These are phyloP conservation scores for Drosophila merina DNA, from an alignment of 2,888 invertebrate species.

Conservation along the genomic window DNA sequence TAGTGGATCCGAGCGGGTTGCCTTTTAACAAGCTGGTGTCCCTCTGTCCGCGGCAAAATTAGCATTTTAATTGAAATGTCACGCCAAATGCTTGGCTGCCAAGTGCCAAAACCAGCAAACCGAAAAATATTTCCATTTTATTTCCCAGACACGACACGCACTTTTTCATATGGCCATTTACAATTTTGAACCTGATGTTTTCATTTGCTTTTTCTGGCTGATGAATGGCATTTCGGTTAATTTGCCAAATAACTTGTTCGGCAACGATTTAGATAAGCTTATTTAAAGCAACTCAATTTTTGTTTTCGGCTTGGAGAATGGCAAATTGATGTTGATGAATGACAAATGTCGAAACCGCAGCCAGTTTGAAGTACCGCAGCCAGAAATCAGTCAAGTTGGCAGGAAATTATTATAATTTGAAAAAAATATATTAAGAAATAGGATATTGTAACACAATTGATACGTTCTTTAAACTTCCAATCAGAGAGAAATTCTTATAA, in stretches of 20 bases:
- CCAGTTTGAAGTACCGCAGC: constrained; percentile 12
- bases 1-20: constrained; percentile 25
- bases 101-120: constrained; percentile 55
- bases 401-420: neutral
- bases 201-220: constrained; percentile 57
- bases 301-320: constrained; percentile 5
- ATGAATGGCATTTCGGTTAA: constrained; percentile 60
- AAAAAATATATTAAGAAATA: too few relatives aligned
- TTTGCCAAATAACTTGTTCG: constrained; percentile 34
- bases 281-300: constrained; percentile 26
- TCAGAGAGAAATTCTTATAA: neutral
- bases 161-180: constrained; percentile 58
- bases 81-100: constrained; percentile 58
- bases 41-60: constrained; percentile 60
- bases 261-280: constrained; percentile 33
- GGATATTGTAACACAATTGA: too few relatives aligned
- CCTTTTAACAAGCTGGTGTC: constrained; percentile 62
- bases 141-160: constrained; percentile 63
- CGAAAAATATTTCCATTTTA: constrained; percentile 34
- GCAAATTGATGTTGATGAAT: constrained; percentile 37
- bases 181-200: constrained; percentile 54
- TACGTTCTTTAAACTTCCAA: neutral
- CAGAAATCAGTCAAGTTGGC: constrained; percentile 21
- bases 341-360: constrained; percentile 15
- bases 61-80: constrained; percentile 82